A percentile compares a stretch with the other conserved stretches of the same genome.
Evolutionary conservation across 23 tunicate species (phyloP).

Genomic region (Oikopleura albicans): DNA sequence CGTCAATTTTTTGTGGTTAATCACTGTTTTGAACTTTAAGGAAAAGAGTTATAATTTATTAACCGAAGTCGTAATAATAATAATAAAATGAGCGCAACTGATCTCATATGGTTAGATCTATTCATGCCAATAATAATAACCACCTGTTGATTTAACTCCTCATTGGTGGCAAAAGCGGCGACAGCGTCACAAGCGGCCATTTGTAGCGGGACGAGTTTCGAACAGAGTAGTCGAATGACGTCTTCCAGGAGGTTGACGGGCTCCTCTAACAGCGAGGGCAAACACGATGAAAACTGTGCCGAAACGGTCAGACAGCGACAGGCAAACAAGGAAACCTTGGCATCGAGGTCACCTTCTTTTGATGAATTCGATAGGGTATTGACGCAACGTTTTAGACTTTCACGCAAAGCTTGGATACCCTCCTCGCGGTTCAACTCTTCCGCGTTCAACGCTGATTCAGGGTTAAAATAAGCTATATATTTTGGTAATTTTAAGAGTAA

Average conservation of each 20-base stretch:
- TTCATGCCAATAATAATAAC: too few species aligned
- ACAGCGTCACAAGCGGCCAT: conserved; percentile 54
- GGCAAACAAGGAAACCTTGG: conserved; percentile 39
- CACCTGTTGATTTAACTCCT: conserved; percentile 48
- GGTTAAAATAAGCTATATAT: too few species aligned
- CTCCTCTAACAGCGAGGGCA: conserved; percentile 53
- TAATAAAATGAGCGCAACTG: too few species aligned
- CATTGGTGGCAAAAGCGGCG: conserved; percentile 75
- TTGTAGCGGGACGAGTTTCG: neutral
- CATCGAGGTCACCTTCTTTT: conserved; percentile 38
- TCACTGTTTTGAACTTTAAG: too few species aligned
- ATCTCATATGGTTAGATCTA: too few species aligned
- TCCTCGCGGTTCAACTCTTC: conserved; percentile 70
- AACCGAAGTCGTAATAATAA: too few species aligned
- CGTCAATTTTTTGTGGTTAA: too few species aligned
- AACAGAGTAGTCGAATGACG: neutral
- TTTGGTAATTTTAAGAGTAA: too few species aligned
- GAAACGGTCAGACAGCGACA: conserved; percentile 54
- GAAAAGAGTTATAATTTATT: too few species aligned
- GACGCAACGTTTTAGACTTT: neutral
- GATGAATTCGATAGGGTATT: conserved; percentile 22
- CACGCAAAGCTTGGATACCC: conserved; percentile 37
- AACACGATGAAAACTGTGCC: conserved; percentile 80
- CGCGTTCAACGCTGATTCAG: conserved; percentile 91
- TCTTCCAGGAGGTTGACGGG: conserved; percentile 31